These are phyloP conservation scores for Cylindroiulus punctatus DNA, from an alignment of 2,888 invertebrate genomes.

Conservation along the genomic window DNA sequence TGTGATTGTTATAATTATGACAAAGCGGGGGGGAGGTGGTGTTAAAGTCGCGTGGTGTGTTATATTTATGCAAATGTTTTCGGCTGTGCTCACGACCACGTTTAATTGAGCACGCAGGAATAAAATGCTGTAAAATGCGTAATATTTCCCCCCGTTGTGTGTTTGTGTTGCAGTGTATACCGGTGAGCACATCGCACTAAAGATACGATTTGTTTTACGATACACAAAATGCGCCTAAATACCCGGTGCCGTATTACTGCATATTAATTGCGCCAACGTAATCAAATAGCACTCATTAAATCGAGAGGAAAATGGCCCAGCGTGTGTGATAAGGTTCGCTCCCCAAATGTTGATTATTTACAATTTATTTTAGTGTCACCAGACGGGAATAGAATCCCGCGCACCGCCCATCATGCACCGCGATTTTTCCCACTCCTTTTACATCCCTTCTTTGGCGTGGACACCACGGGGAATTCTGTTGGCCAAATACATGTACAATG, in stretches of 20 bases:
- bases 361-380: slow-evolving; percentile 47
- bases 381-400: background rate
- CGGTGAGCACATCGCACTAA: background rate
- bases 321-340: slow-evolving; percentile 9
- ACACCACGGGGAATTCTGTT: too few relatives aligned
- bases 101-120: slow-evolving; percentile 51
- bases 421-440: background rate
- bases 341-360: slow-evolving; percentile 50
- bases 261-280: slow-evolving; percentile 52
- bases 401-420: background rate
- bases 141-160: background rate
- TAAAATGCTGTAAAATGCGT: slow-evolving; percentile 39
- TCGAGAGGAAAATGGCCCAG: slow-evolving; percentile 46
- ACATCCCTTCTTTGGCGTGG: too few relatives aligned
- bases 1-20: slow-evolving; percentile 22
- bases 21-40: background rate
- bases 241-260: slow-evolving; percentile 48
- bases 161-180: background rate
- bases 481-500: too few relatives aligned
- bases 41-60: background rate
- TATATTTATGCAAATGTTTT: slow-evolving; percentile 40
- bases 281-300: slow-evolving; percentile 50
- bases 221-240: slow-evolving; percentile 14
- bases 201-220: slow-evolving; percentile 37
- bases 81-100: background rate